A percentile compares a stretch with the other conserved stretches of the same genome.
These are phyloP conservation scores for Drosophila nigritarsus DNA, from an alignment of 2,888 invertebrate genomes.

Conservation along the genomic window DNA sequence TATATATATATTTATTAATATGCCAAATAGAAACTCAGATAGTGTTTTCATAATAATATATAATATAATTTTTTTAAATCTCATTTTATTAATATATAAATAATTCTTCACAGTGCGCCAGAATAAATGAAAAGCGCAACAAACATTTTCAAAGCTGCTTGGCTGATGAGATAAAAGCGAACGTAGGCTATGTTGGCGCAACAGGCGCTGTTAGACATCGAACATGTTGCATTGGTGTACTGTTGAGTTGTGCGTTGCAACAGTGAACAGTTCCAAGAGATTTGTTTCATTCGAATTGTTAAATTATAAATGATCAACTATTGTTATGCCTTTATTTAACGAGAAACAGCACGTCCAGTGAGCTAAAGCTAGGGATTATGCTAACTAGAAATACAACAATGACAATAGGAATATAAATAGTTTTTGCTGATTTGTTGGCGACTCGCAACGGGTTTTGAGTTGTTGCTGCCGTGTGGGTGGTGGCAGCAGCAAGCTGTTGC, in stretches of 20 bases:
- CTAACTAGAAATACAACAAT: background rate
- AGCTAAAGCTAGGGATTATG: background rate
- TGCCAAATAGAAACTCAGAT: background rate
- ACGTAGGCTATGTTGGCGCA: conserved; percentile 8
- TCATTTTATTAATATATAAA: background rate
- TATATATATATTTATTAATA: background rate
- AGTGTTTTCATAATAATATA: background rate
- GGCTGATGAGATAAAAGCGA: background rate
- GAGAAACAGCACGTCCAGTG: background rate
- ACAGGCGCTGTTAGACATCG: conserved; percentile 45
- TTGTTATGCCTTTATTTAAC: background rate
- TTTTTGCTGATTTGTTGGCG: conserved; percentile 2
- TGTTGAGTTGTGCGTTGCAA: conserved; percentile 27
- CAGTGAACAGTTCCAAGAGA: background rate
- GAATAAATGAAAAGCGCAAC: background rate
- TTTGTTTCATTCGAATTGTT: conserved; percentile 12
- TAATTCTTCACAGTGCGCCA: background rate
- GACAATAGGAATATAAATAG: background rate
- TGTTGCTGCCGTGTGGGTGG: conserved; percentile 42
- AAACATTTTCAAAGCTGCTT: background rate
- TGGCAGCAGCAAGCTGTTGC: conserved; percentile 51
- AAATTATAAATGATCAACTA: background rate
- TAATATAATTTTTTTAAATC: background rate
- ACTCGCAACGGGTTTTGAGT: conserved; percentile 19
- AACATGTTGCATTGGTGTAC: conserved; percentile 65